Base-by-base conservation (phyloP, 2,113 vertebrate genomes). In the Nothobranchius kuhntae region DNA sequence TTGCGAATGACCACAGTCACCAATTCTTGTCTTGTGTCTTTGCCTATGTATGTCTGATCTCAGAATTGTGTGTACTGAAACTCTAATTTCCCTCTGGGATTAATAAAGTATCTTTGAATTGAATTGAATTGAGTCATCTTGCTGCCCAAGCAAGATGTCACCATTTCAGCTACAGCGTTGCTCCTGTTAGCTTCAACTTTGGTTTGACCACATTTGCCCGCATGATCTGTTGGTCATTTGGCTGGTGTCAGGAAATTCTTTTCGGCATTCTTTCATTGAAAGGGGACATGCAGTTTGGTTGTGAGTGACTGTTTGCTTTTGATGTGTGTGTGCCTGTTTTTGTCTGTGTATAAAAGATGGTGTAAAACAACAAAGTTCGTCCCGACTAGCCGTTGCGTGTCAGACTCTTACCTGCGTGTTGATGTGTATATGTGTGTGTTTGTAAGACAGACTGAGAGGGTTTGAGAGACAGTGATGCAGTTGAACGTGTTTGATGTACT, bases 401-500 rank as follows among this genome's bases (percentile, higher is more conserved):
- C 24, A 68, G 52, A 52, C 81, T 45, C 68, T 30, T 61, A 60
- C 78, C 24, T 80, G 64, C 62, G 44, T 59, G 48, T 67, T 24
- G 35, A 44, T 67, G 44, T 65, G 55, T 71, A 56, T 71, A 56
- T 65, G 65, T 65, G 69, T 59, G 61, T 69, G 73, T 80, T 55
- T 68, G 69, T 48, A 73, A 79, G 71, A 12, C 68, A 69, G 68
- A 61, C 61, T 52, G 63, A 44, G 51, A 1, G 77, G 63, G 78
- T 83, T 67, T 72, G 77, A 66, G 72, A 86, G 86, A 78, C 71
- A 83, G 67, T 67, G 83, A 89, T 80, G 69, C 59, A 50, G 72
- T 54, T 91, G 83, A 70, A 81, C 67, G 74, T 86, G 81, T 87
- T 84, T 87, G 87, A 89, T 90, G 82, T 87, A 70, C 87, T 92